Conservation (phyloP, 2,113 vertebrate species). For the Cichladusa arquata region DNA sequence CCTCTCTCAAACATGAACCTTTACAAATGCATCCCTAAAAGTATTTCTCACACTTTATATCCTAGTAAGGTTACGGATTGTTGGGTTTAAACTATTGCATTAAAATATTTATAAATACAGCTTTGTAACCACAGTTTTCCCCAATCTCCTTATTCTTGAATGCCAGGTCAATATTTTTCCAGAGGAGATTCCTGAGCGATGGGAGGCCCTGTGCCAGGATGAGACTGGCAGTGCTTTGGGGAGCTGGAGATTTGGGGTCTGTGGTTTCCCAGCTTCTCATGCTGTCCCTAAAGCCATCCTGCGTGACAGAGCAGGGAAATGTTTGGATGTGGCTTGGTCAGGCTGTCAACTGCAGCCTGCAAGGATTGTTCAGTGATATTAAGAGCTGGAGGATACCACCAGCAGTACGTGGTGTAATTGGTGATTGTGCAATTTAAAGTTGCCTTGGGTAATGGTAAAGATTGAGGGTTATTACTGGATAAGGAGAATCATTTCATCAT, state of each 20-base stretch:
- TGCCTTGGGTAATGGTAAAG: not conserved
- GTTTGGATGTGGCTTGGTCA: not conserved
- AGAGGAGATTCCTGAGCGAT: not conserved
- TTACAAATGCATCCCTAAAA: not conserved
- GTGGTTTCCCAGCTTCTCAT: not conserved
- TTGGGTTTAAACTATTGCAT: not conserved
- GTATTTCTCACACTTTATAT: not conserved
- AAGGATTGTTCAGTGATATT: not conserved
- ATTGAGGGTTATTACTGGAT: not conserved
- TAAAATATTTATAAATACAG: not conserved
- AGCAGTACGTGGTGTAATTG: fast-evolving
- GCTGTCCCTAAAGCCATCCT: not conserved
- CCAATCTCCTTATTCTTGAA: not conserved
- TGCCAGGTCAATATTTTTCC: not conserved
- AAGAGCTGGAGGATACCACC: not conserved
- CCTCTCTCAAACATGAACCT: not conserved
- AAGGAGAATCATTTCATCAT: not conserved
- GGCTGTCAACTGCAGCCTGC: not conserved
- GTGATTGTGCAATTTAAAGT: not conserved
- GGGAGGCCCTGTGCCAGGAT: too few relatives aligned
- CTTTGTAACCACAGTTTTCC: not conserved
- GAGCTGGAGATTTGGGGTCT: too few relatives aligned
- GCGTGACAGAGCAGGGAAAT: not conserved
- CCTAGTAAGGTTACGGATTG: not conserved
- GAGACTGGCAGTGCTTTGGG: too few relatives aligned